Evolutionary conservation across 2,888 invertebrate genomes (phyloP).

Genomic region (Brassicogethes aeneus): DNA sequence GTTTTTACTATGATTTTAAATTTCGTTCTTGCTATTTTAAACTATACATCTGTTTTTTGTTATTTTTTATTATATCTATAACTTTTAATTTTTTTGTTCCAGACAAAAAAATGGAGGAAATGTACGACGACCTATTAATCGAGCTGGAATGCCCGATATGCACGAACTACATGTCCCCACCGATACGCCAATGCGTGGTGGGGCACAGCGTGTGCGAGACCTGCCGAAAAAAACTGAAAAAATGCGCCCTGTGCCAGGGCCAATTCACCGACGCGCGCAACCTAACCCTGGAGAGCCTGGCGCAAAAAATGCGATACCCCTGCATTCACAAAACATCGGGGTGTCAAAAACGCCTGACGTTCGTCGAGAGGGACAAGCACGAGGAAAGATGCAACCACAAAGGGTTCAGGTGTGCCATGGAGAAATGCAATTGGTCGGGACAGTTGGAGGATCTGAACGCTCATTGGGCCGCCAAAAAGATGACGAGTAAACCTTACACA

Average conservation of each 20-base stretch:
- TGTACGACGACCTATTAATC: slow-evolving; percentile 15
- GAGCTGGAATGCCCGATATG: slow-evolving; percentile 25
- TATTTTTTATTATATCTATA: too few relatives aligned
- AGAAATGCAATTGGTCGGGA: slow-evolving; percentile 21
- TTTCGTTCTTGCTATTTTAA: too few relatives aligned
- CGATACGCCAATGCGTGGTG: slow-evolving; percentile 21
- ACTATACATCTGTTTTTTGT: too few relatives aligned
- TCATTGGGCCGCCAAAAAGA: slow-evolving; percentile 23
- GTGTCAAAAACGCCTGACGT: slow-evolving; percentile 15
- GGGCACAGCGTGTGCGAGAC: slow-evolving; percentile 22
- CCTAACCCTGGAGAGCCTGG: slow-evolving; percentile 21
- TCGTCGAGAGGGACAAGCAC: slow-evolving; percentile 19
- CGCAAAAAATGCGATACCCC: slow-evolving; percentile 23
- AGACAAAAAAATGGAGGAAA: neutral
- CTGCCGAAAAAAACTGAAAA: slow-evolving; percentile 17
- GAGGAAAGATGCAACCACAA: slow-evolving; percentile 18
- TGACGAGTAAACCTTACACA: slow-evolving; percentile 18
- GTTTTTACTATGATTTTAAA: too few relatives aligned
- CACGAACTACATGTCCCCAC: slow-evolving; percentile 22
- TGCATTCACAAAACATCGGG: slow-evolving; percentile 19
- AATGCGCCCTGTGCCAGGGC: slow-evolving; percentile 21
- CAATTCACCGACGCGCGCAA: slow-evolving; percentile 22
- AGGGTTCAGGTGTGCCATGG: slow-evolving; percentile 21
- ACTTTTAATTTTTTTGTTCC: too few relatives aligned
- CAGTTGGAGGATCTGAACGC: slow-evolving; percentile 14